These are phyloP conservation scores for Heliocidaris erythrogramma DNA, from an alignment of 35 echinoderm and acorn worm genomes.

Conservation along the genomic window DNA sequence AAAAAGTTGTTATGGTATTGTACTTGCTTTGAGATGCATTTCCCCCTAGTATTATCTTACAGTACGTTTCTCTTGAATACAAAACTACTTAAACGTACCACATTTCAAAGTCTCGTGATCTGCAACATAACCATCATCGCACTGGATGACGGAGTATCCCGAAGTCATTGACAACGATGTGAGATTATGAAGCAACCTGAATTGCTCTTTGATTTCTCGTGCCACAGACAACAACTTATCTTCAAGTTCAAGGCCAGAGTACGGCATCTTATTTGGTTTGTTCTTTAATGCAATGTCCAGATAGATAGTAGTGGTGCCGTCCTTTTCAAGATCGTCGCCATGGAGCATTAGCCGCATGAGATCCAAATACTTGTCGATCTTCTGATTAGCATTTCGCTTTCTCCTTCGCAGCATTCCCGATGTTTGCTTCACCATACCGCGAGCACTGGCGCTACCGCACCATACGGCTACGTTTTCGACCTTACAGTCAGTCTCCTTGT, in stretches of 20 bases:
- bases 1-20: too few relatives aligned
- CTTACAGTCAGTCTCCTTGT: not conserved
- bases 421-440: not conserved
- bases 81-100: not conserved
- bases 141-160: not conserved
- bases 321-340: not conserved
- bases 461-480: slow-evolving; percentile 14
- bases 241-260: not conserved
- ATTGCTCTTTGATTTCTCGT: not conserved
- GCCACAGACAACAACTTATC: not conserved
- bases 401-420: not conserved
- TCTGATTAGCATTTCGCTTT: not conserved
- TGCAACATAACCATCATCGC: slow-evolving; percentile 6
- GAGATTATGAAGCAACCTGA: not conserved
- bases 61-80: not conserved
- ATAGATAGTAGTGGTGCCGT: not conserved
- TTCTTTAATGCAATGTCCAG: not conserved
- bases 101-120: not conserved
- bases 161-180: not conserved
- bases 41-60: not conserved
- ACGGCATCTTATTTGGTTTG: not conserved
- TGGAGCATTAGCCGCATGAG: not conserved
- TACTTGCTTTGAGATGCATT: not conserved
- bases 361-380: not conserved
- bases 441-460: not conserved